Conservation (phyloP, 2,797 vertebrate genomes). For the Lepilemur ruficaudatus region DNA sequence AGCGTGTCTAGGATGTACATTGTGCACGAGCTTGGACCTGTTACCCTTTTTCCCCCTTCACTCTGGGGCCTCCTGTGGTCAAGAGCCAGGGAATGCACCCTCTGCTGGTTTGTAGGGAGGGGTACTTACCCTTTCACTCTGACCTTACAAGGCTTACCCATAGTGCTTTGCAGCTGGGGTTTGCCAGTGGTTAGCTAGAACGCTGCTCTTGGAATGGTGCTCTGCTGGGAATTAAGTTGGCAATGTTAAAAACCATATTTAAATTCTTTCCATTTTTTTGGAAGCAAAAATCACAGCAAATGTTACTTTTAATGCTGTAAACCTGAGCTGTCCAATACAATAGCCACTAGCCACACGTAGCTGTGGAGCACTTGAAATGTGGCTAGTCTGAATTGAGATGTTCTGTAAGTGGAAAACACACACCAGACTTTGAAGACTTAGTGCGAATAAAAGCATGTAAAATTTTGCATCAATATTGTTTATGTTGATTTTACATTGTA, state of each 20-base stretch:
- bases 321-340: not conserved
- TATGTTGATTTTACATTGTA: not conserved
- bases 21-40: not conserved
- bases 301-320: not conserved
- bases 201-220: not conserved
- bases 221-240: not conserved
- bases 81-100: not conserved
- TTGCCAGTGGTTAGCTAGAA: slow-evolving; percentile 16
- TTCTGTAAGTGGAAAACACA: not conserved
- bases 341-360: not conserved
- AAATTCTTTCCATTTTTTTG: not conserved
- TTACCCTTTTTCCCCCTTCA: not conserved
- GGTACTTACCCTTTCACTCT: not conserved
- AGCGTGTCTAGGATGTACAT: not conserved
- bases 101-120: not conserved
- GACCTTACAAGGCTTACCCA: slow-evolving; percentile 41
- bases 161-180: slow-evolving; percentile 16
- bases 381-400: not conserved
- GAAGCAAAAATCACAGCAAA: slow-evolving; percentile 32
- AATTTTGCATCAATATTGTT: not conserved
- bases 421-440: not conserved
- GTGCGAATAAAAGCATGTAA: not conserved
- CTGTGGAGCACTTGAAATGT: not conserved
- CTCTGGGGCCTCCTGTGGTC: not conserved
- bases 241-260: slow-evolving; percentile 2